phyloP scores from a whole-genome alignment of 2,113 vertebrate genomes.

The Crotalus horridus region DNA sequence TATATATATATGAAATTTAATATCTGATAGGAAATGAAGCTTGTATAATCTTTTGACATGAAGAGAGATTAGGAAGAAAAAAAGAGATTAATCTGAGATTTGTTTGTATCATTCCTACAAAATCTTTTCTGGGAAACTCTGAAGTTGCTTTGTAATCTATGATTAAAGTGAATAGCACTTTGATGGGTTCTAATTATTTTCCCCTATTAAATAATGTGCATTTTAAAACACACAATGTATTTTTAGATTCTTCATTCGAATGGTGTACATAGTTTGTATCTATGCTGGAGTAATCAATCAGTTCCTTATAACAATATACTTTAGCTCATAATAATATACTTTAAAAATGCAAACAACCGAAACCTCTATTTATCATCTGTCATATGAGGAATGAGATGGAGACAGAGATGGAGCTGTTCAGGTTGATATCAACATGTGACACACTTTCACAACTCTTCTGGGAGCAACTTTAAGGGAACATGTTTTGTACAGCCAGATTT shows the following conservation, averaged over 20 bases:
- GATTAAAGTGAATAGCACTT: slow-evolving; percentile 56
- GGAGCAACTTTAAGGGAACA: background rate
- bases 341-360: background rate
- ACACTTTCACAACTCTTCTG: background rate
- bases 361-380: background rate
- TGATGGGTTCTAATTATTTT: slow-evolving; percentile 17
- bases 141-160: slow-evolving; percentile 51
- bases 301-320: background rate
- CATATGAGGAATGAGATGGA: background rate
- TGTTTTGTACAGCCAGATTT: background rate
- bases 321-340: background rate
- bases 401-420: background rate
- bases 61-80: slow-evolving; percentile 77
- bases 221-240: background rate
- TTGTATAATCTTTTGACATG: slow-evolving; percentile 80
- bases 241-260: background rate
- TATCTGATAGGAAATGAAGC: slow-evolving; percentile 75
- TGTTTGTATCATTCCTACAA: slow-evolving; percentile 75
- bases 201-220: slow-evolving; percentile 33
- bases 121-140: slow-evolving; percentile 73
- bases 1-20: slow-evolving; percentile 69
- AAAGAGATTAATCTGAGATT: slow-evolving; percentile 84
- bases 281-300: background rate
- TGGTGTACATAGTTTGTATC: background rate
- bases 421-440: background rate